Evolutionary conservation across 1,140 invertebrate species (phyloP).

Genomic region (Branchinecta lindahli): DNA sequence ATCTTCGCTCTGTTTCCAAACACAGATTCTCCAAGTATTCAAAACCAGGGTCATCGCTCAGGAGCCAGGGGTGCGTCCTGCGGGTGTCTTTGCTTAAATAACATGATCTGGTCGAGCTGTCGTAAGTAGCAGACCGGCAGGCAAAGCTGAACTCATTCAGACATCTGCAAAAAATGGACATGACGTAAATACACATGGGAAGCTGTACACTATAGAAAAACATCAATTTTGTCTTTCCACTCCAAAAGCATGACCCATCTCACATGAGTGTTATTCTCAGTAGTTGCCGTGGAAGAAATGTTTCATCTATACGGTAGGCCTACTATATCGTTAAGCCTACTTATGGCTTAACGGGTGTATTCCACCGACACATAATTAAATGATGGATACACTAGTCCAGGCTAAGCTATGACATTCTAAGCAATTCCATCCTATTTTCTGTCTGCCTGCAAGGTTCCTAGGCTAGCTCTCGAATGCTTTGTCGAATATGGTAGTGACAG

Average conservation of each 20-base stretch:
- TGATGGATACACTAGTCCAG: too few species aligned
- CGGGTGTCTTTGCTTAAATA: constrained; percentile 61
- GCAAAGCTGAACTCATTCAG: constrained; percentile 72
- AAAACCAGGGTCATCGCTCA: constrained; percentile 65
- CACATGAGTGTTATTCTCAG: constrained; percentile 17
- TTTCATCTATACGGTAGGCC: too few species aligned
- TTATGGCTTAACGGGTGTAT: too few species aligned
- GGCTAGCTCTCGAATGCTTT: too few species aligned
- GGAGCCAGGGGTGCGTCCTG: constrained; percentile 60
- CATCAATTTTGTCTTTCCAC: not conserved
- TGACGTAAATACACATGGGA: constrained; percentile 9
- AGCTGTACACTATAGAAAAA: constrained; percentile 13
- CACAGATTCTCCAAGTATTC: constrained; percentile 85
- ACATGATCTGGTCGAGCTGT: constrained; percentile 54
- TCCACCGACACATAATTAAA: too few species aligned
- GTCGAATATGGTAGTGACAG: too few species aligned
- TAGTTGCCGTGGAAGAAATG: too few species aligned
- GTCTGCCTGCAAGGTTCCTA: too few species aligned
- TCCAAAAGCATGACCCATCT: not conserved
- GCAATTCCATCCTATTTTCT: too few species aligned
- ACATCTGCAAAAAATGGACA: constrained; percentile 38
- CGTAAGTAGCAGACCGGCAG: constrained; percentile 68
- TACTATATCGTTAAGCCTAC: too few species aligned
- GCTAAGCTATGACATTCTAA: too few species aligned
- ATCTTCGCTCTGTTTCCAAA: constrained; percentile 63